phyloP scores from a whole-genome alignment of 2,888 invertebrate genomes.

The Eristalinus sepulchralis region DNA sequence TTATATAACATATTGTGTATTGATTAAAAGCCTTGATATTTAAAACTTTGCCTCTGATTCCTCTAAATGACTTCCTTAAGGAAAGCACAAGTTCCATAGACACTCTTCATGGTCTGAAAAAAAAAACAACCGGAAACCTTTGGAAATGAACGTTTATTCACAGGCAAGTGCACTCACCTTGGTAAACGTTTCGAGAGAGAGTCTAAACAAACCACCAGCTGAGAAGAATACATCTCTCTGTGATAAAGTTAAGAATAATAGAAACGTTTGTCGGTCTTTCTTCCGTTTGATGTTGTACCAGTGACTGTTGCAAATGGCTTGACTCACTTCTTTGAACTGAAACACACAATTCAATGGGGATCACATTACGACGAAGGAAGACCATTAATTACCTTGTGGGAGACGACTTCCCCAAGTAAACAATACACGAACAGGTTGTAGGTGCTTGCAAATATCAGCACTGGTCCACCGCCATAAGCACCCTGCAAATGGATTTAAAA shows the following conservation, averaged over 20 bases:
- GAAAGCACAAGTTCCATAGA: not conserved
- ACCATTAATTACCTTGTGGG: constrained; percentile 20
- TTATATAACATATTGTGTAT: too few species aligned
- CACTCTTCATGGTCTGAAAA: not conserved
- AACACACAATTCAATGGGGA: not conserved
- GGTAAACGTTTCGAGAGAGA: not conserved
- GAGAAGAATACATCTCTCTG: not conserved
- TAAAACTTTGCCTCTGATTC: not conserved
- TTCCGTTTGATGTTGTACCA: not conserved
- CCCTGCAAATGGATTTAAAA: constrained; percentile 24
- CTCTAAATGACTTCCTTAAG: not conserved
- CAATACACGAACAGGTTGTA: constrained; percentile 45
- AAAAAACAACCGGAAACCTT: not conserved
- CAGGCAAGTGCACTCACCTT: not conserved
- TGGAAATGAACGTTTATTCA: not conserved
- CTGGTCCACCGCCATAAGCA: not conserved
- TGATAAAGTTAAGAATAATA: not conserved
- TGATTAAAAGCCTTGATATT: too few species aligned
- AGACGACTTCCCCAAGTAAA: constrained; percentile 39
- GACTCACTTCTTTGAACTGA: constrained; percentile 24
- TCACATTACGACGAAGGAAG: not conserved
- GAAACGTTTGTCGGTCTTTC: not conserved
- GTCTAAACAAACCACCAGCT: not conserved
- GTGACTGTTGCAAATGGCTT: not conserved
- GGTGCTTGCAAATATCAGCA: constrained; percentile 2